Percentiles rank a stretch among this genome's conserved stretches.
These are phyloP conservation scores for Bombylius discolor DNA, from an alignment of 2,888 invertebrate species.

Conservation along the genomic window DNA sequence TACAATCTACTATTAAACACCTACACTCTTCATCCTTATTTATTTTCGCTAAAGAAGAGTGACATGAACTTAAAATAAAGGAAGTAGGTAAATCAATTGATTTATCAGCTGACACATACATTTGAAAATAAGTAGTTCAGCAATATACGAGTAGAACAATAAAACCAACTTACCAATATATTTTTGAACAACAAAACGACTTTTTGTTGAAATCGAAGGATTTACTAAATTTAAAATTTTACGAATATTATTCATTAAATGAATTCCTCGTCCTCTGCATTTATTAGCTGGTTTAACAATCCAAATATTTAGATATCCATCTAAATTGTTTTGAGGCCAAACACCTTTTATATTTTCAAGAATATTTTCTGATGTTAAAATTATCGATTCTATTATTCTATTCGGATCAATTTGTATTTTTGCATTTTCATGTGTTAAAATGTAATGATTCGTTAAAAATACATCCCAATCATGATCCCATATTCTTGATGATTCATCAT, in stretches of 20 bases:
- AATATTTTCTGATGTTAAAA: constrained; percentile 42
- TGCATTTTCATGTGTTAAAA: constrained; percentile 51
- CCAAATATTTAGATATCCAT: constrained; percentile 84
- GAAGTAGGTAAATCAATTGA: too few relatives aligned
- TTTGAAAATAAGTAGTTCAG: neutral
- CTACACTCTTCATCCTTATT: too few relatives aligned
- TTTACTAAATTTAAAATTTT: constrained; percentile 68
- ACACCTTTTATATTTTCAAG: constrained; percentile 52
- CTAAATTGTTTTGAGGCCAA: constrained; percentile 74
- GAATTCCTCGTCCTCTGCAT: constrained; percentile 82
- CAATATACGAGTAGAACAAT: too few relatives aligned
- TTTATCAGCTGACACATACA: too few relatives aligned
- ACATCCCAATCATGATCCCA: constrained; percentile 87
- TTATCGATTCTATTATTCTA: constrained; percentile 23
- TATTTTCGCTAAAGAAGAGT: neutral
- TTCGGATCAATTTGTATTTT: constrained; percentile 36
- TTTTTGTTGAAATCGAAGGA: constrained; percentile 50
- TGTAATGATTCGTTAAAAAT: constrained; percentile 57
- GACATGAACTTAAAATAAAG: too few relatives aligned
- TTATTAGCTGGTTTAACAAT: constrained; percentile 91
- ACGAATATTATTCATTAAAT: constrained; percentile 70
- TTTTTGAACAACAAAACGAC: constrained; percentile 85
- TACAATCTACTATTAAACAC: too few relatives aligned
- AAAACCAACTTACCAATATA: constrained; percentile 62
- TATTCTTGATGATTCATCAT: constrained; percentile 47